Evolutionary conservation across 37 sponge, comb jelly and placozoan genomes (phyloP).

Genomic region (Eunapius fragilis): DNA sequence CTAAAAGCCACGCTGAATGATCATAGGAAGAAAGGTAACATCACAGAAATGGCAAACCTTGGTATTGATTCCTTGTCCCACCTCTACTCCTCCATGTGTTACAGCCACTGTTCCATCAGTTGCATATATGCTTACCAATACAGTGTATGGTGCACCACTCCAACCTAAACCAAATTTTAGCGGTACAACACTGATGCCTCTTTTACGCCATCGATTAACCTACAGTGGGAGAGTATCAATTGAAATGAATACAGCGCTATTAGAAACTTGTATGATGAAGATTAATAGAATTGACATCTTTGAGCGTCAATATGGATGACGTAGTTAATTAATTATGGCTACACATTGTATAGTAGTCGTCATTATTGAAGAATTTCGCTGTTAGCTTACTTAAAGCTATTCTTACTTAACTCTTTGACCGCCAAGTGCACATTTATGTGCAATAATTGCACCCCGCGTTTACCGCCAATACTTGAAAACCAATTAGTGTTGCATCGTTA

Average conservation of each 20-base stretch:
- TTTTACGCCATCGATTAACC: neutral
- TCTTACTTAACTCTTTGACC: too few species aligned
- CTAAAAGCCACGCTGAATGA: conserved; percentile 10
- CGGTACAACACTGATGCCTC: neutral
- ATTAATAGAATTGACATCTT: too few species aligned
- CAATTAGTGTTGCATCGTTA: too few species aligned
- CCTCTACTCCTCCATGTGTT: conserved; percentile 73
- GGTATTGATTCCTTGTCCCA: conserved; percentile 84
- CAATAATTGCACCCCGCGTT: too few species aligned
- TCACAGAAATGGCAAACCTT: conserved; percentile 28
- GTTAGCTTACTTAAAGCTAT: too few species aligned
- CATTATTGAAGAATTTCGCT: too few species aligned
- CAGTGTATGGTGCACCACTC: conserved; percentile 50
- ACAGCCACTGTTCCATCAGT: conserved; percentile 80
- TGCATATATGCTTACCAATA: conserved; percentile 65
- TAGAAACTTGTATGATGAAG: too few species aligned
- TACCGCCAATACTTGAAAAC: too few species aligned
- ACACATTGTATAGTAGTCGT: too few species aligned
- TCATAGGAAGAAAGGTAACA: neutral
- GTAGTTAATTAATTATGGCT: too few species aligned
- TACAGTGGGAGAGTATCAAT: neutral
- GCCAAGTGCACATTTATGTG: too few species aligned
- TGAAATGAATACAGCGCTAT: neutral
- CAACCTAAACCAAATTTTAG: conserved; percentile 43
- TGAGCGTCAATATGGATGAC: too few species aligned